phyloP scores from a whole-genome alignment of 2,113 vertebrate species.

The Trogon melanurus region DNA sequence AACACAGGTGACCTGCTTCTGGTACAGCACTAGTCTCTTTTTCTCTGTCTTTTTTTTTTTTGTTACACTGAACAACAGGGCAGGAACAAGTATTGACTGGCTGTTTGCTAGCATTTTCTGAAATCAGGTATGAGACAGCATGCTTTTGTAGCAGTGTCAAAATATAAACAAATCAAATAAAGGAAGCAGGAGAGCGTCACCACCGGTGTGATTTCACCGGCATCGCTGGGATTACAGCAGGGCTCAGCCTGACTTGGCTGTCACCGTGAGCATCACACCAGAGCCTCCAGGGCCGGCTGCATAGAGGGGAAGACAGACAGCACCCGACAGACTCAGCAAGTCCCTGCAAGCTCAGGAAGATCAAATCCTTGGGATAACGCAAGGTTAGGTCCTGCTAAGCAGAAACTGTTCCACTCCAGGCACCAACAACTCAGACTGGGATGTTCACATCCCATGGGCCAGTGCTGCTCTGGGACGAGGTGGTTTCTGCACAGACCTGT shows the following conservation, averaged over 20 bases:
- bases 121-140: background rate
- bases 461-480: background rate
- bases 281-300: background rate
- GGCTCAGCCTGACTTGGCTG: background rate
- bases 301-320: fast-evolving
- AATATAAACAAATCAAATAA: background rate
- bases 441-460: background rate
- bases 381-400: background rate
- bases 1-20: background rate
- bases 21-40: background rate
- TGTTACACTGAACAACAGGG: background rate
- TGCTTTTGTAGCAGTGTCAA: fast-evolving
- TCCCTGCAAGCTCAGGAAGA: background rate
- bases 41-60: background rate
- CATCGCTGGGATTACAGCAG: background rate
- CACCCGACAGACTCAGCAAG: too few species aligned
- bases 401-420: background rate
- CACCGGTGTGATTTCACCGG: background rate
- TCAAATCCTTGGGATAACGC: fast-evolving
- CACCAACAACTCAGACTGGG: fast-evolving
- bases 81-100: background rate
- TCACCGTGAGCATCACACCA: background rate
- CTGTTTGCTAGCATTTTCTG: background rate
- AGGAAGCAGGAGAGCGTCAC: background rate
- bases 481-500: background rate